Evolutionary conservation across 2,888 invertebrate species (phyloP).

Genomic region (Himalopsyche tibetana): DNA sequence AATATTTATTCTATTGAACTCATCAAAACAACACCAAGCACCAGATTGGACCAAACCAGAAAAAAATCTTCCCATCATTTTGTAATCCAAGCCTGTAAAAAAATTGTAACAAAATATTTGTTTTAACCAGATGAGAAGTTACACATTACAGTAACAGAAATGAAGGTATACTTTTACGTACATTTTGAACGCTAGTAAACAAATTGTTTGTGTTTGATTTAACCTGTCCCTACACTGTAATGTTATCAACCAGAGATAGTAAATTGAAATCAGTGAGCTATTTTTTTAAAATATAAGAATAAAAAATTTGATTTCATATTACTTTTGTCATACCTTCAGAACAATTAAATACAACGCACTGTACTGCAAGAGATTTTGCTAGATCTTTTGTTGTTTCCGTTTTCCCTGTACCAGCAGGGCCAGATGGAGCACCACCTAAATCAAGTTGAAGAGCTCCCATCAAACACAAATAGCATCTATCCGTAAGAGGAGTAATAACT

Average conservation of each 20-base stretch:
- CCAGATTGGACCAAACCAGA: conserved; percentile 90
- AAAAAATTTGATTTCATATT: conserved; percentile 67
- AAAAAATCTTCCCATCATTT: conserved; percentile 91
- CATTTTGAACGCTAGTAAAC: no score
- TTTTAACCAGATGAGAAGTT: neutral
- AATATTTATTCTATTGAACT: conserved; percentile 90
- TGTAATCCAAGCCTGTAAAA: conserved; percentile 83
- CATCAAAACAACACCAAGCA: conserved; percentile 93
- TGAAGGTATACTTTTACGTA: no score
- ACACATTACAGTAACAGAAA: no score
- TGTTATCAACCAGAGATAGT: no score
- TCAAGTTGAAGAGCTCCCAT: conserved; percentile 90
- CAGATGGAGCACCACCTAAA: conserved; percentile 90
- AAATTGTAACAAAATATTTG: neutral
- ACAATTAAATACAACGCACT: conserved; percentile 92
- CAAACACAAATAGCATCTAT: conserved; percentile 89
- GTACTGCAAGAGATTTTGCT: conserved; percentile 93
- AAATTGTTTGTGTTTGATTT: no score
- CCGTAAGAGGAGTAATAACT: conserved; percentile 85
- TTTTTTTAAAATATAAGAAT: conserved; percentile 66
- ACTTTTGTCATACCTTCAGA: conserved; percentile 81
- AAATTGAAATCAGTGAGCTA: no score
- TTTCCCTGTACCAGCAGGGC: conserved; percentile 92
- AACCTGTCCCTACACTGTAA: no score
- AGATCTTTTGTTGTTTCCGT: conserved; percentile 95